Base-by-base conservation (phyloP, 1,140 invertebrate species). In the Bombus waltoni region DNA sequence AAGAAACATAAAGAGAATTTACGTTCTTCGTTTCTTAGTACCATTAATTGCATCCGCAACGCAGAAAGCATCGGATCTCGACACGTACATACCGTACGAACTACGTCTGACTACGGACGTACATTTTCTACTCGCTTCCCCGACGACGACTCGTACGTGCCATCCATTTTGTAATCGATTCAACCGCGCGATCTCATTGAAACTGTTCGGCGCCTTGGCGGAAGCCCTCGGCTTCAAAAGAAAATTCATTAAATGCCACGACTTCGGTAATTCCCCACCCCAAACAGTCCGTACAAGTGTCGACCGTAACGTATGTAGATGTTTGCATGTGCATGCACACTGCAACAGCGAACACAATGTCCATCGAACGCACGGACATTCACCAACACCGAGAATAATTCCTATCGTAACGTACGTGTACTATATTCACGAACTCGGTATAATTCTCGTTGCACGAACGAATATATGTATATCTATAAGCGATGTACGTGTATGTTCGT, bases 171-270 rank as follows among this genome's bases (percentile, higher is more conserved):
- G 38, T 32, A 78, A 79, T 68, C 40, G 76, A 79, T 66, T 38
- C 32, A 70, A 42, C 22, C 47, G 13, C 10, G 28, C 13, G 75
- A 77, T 80, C 65, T 47, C 44, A 80, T 38, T 70, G 78, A 70
- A 80, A 80, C 42, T 28, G 62, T 79, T 80, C 32, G n/a, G 25
- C 65, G n/a, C 78, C 32, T 53, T 28, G 28, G 11, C 65, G 9
- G 73, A 42, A 94, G 94, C 15, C 32, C 10, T 15, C 13, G 32
- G 28, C 40, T 40, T 82, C 72, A 5, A 65, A 75, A 75, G 81
- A 75, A 83, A 83, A 83, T 62, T 83, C 72, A 68, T 75, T 32
- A 62, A 47, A 59, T n/a, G n/a, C 22, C 42, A 6, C 42, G 72
- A 47, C 40, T 62, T 42, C 10, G 40, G 32, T 28, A 68, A 68